Evolutionary conservation across 2,113 vertebrate species (phyloP), one percentile per base, ranked within the genome.

Genomic region (Elgaria multicarinata): DNA sequence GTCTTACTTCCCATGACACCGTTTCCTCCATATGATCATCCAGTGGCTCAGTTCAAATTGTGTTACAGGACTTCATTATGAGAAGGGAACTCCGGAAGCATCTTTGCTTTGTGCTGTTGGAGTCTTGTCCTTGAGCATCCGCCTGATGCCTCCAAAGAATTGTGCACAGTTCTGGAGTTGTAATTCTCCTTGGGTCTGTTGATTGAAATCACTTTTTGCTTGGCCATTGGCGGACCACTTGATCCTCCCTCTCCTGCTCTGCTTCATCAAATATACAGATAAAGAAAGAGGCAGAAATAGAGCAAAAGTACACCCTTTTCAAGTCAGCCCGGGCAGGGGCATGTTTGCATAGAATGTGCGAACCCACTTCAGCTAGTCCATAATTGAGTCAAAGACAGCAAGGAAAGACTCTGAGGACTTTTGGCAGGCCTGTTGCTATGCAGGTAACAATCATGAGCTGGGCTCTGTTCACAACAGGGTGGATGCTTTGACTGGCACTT

Each of bases 1-100:
- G 78, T 88, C 90, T 66, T 71, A 92, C 89, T 94, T 92, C 92
- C 91, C 90, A 90, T 94, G 93, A 91, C 90, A 93, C 89, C 62
- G 66, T 87, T 95, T 93, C 90, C 91, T 90, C 90, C 67, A 82
- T 72, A 86, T 94, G 80, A 87, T 92, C 88, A 64, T 90, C 80
- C 86, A 83, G 75, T 67, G 42, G 75, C 66, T 33, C 8, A 86
- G 66, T 46, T 90, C 20, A 55, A 62, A 46, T 85, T 71, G 18
- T 24, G 18, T n/a, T 58, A 31, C 71, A 71, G 62, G 28, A n/a
- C 18, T 80, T 46, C 64, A 62, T 20, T 18, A 24, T 79, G 53
- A 33, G 46, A 79, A 69, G 26, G 26, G n/a, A 67, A 24, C 22
- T 36, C 31, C n/a, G 5, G 39, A 7, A 44, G 20, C 50, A 62